phyloP scores from a whole-genome alignment of 2,797 vertebrate species.

The Phrynocephalus vlangalii region DNA sequence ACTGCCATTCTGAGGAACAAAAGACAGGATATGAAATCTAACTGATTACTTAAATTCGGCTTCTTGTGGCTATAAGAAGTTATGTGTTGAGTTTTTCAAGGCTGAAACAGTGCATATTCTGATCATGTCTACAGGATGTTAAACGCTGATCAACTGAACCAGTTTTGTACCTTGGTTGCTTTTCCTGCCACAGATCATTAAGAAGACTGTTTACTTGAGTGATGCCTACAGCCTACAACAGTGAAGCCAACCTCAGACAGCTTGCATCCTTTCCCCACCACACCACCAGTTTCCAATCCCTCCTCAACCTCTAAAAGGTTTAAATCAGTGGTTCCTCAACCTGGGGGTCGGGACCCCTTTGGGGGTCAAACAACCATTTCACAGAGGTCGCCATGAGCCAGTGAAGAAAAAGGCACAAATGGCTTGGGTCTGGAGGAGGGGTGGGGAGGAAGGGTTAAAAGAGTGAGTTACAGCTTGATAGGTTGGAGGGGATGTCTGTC shows the following conservation, averaged over 20 bases:
- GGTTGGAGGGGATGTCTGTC: no score
- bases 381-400: no score
- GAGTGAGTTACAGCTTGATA: no score
- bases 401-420: no score
- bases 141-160: not conserved
- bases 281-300: no score
- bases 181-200: not conserved
- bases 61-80: not conserved
- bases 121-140: not conserved
- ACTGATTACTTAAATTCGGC: not conserved
- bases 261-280: no score
- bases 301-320: no score
- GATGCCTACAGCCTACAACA: not conserved
- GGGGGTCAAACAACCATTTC: no score
- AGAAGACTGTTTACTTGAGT: not conserved
- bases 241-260: not conserved
- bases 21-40: not conserved
- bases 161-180: not conserved
- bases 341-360: no score
- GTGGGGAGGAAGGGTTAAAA: no score
- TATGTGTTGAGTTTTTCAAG: not conserved
- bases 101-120: not conserved
- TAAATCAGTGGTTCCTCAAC: no score
- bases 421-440: no score
- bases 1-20: not conserved